Percentiles rank a stretch among this genome's conserved stretches.
phyloP scores from a whole-genome alignment of 1,140 invertebrate genomes.

The Hyles vespertilio region DNA sequence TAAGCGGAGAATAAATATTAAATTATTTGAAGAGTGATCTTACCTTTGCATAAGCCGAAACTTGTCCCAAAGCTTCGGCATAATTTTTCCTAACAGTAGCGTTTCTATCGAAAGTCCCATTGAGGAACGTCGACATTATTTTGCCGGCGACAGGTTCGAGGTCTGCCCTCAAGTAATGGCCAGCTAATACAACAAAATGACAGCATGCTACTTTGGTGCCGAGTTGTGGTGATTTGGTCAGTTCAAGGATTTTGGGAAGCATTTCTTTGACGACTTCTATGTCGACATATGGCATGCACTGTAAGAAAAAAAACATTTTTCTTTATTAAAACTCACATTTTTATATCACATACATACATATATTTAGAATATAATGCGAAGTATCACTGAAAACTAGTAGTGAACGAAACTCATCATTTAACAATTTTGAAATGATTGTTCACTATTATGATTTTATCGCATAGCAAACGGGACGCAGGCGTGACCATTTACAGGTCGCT shows the following conservation, averaged over 20 bases:
- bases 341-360: no score
- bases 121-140: slow-evolving; percentile 85
- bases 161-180: slow-evolving; percentile 75
- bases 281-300: slow-evolving; percentile 91
- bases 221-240: slow-evolving; percentile 88
- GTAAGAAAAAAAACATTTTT: slow-evolving; percentile 14
- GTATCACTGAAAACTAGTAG: no score
- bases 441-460: no score
- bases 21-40: slow-evolving; percentile 3
- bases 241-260: slow-evolving; percentile 87
- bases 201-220: slow-evolving; percentile 91
- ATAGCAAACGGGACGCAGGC: no score
- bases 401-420: no score
- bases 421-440: no score
- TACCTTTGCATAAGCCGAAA: slow-evolving; percentile 90
- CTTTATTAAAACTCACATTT: no score
- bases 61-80: slow-evolving; percentile 88
- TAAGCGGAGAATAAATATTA: background rate
- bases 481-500: no score
- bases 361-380: no score
- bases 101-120: slow-evolving; percentile 90
- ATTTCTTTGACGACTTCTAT: slow-evolving; percentile 85
- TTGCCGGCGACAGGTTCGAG: slow-evolving; percentile 82
- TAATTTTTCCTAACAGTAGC: slow-evolving; percentile 88
- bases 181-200: slow-evolving; percentile 88